Evolutionary conservation across 2,113 vertebrate genomes (phyloP).

Genomic region (Neomonachus schauinslandi): DNA sequence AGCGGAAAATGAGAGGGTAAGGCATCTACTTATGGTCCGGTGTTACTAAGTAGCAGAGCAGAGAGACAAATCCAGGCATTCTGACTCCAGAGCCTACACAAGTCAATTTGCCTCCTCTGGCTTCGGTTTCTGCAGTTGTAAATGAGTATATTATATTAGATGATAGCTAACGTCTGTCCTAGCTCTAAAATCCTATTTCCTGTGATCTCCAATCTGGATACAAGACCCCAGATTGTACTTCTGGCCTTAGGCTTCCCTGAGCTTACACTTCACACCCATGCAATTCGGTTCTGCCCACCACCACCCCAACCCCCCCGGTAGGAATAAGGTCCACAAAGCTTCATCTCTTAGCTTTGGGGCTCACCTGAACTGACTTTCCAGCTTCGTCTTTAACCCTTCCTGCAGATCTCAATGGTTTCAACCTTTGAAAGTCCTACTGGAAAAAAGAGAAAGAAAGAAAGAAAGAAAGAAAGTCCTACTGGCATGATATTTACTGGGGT

Average conservation of each 20-base stretch:
- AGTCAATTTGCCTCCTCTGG: background rate
- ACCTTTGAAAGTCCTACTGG: background rate
- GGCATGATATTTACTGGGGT: background rate
- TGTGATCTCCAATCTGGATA: background rate
- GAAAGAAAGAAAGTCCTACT: background rate
- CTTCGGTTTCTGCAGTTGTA: conserved; percentile 39
- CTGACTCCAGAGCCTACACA: background rate
- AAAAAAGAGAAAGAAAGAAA: too few species aligned
- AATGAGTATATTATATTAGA: conserved; percentile 9
- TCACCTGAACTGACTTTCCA: background rate
- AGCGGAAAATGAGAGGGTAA: conserved; percentile 27
- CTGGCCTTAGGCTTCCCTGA: background rate
- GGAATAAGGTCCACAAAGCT: background rate
- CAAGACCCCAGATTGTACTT: background rate
- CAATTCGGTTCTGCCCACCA: background rate
- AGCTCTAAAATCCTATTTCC: conserved; percentile 17
- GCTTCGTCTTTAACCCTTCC: background rate
- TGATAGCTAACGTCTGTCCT: conserved; percentile 4
- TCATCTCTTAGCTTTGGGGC: background rate
- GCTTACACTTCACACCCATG: background rate
- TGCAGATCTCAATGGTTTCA: background rate
- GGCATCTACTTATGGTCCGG: background rate
- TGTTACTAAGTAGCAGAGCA: background rate
- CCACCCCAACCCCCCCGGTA: too few species aligned
- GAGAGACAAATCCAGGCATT: background rate